A percentile compares a stretch with the other conserved stretches of the same genome.
phyloP scores from a whole-genome alignment of 2,888 invertebrate genomes.

The Muscina levida region DNA sequence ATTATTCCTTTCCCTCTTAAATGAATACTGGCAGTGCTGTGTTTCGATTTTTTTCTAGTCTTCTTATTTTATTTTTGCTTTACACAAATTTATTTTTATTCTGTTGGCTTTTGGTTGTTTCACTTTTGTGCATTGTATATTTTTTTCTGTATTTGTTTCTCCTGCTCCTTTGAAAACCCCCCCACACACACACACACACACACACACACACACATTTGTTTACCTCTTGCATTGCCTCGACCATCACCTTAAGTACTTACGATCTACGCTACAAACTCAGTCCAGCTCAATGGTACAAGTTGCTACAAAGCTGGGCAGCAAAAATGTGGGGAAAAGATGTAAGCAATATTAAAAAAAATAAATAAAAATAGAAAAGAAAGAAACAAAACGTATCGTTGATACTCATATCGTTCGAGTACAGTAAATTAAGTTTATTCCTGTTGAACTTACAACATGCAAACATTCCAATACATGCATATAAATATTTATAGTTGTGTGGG shows the following conservation, averaged over 20 bases:
- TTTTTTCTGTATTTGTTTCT: background rate
- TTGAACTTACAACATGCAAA: background rate
- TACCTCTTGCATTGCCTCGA: background rate
- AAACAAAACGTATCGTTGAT: slow-evolving; percentile 1
- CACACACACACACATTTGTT: slow-evolving; percentile 16
- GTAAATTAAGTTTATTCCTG: slow-evolving; percentile 30
- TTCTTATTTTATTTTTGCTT: slow-evolving; percentile 10
- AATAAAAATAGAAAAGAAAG: no score
- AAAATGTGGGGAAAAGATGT: background rate
- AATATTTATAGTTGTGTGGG: slow-evolving; percentile 20
- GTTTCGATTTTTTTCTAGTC: background rate
- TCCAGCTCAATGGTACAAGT: background rate
- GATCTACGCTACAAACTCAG: no score
- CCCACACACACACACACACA: background rate
- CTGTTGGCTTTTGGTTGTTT: background rate
- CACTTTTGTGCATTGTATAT: no score
- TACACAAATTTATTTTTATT: background rate
- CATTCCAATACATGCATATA: background rate
- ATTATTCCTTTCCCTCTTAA: slow-evolving; percentile 21
- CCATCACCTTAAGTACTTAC: no score
- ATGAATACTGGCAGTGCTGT: background rate
- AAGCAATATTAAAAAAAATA: no score
- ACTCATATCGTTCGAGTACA: slow-evolving; percentile 1
- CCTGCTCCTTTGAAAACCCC: background rate
- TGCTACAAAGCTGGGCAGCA: background rate